Evolutionary conservation across 2,888 invertebrate species (phyloP), one percentile per base, ranked within the genome.

Genomic region (Timandra comae): DNA sequence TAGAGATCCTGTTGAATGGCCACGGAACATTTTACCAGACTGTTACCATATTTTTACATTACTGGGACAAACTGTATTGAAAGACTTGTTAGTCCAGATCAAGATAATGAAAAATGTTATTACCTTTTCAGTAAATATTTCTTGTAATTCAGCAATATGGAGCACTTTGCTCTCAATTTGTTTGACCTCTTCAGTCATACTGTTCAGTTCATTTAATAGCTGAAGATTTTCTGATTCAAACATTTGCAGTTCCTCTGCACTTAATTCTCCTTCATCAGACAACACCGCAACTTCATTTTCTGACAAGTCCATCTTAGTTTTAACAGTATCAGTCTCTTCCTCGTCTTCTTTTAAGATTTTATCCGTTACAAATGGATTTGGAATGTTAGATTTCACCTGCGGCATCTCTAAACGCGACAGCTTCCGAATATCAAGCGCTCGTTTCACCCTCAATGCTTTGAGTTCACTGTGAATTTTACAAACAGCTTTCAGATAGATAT

Each of bases 71-170:
- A 22, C 9, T 3, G 1, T 8, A 7, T 7, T 22, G n/a, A n/a
- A 22, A 8, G 2, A 22, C 2, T 22, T 22, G 8, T 22, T 22
- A 4, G n/a, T n/a, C n/a, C n/a, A n/a, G n/a, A n/a, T 22, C 5
- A 9, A 6, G 24, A 11, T 4, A 13, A 23, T 25, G 12, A 11
- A 11, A 13, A 7, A 10, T 3, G 3, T 11, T 23, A 8, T 30
- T 54, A 89, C 89, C 90, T 93, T 99, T 88, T 99, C 98, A 7
- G 98, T 95, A 60, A 99, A 98, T 47, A 97, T 91, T 72, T 98
- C 95, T 69, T 99, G 99, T 12, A 99, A 80, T 68, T 95, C 94
- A 2, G 98, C 95, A 56, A 99, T 98, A 65, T 98, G 96, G 0
- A 97, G 91, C 0, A 99, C 97, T 86, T 97, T 97, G 56, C 91